phyloP scores from a whole-genome alignment of 2,113 vertebrate species.

The Istiophorus platypterus region DNA sequence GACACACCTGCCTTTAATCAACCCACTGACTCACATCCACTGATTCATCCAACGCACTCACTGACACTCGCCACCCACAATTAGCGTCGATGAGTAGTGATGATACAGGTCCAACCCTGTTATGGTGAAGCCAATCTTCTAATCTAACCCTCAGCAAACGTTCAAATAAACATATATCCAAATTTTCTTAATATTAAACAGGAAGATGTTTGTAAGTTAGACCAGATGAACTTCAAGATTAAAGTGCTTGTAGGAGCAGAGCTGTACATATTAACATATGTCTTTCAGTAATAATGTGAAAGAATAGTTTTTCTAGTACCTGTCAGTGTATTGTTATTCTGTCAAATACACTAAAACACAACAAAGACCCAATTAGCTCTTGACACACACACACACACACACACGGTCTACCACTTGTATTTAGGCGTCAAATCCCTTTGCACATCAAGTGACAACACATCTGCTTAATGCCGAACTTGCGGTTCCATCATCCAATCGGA shows the following conservation, averaged over 20 bases:
- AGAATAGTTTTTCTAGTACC: background rate
- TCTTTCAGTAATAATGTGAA: no score
- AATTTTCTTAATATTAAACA: background rate
- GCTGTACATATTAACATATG: background rate
- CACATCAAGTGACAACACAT: slow-evolving; percentile 5
- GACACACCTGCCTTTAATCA: background rate
- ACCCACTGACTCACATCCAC: background rate
- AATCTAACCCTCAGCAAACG: background rate
- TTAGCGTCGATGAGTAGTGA: background rate
- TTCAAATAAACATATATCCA: background rate
- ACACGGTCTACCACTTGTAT: background rate
- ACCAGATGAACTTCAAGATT: background rate
- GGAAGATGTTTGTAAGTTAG: background rate
- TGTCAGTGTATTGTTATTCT: background rate
- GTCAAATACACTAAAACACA: background rate
- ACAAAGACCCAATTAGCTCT: background rate
- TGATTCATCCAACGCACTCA: background rate
- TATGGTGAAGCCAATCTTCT: background rate
- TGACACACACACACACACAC: background rate
- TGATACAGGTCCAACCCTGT: background rate
- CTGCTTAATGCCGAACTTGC: background rate
- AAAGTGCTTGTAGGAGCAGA: background rate
- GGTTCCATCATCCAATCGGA: slow-evolving; percentile 14
- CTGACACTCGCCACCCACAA: no score
- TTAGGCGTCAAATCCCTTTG: background rate